Percentiles rank a stretch among this genome's conserved stretches.
Conservation (phyloP, 2,113 vertebrate species). For the Galeopterus variegatus region DNA sequence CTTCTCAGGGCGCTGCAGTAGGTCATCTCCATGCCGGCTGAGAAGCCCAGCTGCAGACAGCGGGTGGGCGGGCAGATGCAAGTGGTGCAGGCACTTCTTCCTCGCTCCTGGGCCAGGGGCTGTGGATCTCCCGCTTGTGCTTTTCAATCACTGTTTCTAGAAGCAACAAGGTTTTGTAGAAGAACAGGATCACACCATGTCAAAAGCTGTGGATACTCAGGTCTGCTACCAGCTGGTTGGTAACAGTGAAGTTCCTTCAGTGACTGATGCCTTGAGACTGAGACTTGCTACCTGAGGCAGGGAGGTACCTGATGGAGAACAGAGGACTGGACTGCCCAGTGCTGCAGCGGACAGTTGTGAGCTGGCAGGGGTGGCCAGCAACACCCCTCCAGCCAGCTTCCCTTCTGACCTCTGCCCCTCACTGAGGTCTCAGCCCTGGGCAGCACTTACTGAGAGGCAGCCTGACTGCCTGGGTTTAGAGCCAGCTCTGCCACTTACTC, state of each 20-base stretch:
- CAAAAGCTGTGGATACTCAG: background rate
- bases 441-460: background rate
- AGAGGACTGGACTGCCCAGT: background rate
- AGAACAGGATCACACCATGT: accelerated
- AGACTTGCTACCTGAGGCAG: background rate
- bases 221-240: background rate
- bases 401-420: background rate
- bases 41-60: background rate
- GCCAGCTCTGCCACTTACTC: background rate
- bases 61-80: background rate
- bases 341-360: background rate
- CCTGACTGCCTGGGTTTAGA: background rate
- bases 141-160: background rate
- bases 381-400: background rate
- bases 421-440: no score
- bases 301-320: background rate
- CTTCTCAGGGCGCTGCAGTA: background rate
- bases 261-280: background rate
- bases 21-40: background rate
- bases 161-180: background rate
- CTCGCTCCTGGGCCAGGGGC: background rate
- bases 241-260: background rate
- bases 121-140: background rate
- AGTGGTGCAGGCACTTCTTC: background rate
- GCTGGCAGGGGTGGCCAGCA: background rate